phyloP scores from a whole-genome alignment of 2,888 invertebrate species.

The Gastracanthus pulcherrimus region DNA sequence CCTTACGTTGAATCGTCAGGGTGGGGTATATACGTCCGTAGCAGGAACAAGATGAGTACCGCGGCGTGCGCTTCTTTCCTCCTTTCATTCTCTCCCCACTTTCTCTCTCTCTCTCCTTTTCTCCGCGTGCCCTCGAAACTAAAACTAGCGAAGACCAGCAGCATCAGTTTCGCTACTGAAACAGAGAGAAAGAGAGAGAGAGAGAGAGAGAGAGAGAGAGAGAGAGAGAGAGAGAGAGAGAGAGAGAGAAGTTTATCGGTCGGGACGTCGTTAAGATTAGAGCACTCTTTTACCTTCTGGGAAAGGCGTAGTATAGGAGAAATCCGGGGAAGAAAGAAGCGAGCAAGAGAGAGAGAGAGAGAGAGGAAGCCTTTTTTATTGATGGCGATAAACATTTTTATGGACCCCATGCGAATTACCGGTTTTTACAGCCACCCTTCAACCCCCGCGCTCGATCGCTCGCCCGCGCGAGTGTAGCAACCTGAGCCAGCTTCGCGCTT shows the following conservation, averaged over 20 bases:
- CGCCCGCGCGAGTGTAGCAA: conserved; percentile 6
- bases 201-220: conserved; percentile 33
- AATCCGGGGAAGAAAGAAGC: conserved; percentile 6
- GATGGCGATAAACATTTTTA: conserved; percentile 76
- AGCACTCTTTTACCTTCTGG: conserved; percentile 62
- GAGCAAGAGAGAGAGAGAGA: conserved; percentile 37
- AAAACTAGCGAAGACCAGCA: conserved; percentile 61
- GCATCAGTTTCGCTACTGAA: no score
- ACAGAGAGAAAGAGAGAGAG: not conserved
- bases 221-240: conserved; percentile 45
- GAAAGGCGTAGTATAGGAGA: no score
- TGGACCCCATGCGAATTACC: conserved; percentile 75
- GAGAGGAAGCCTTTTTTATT: conserved; percentile 69
- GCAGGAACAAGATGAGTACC: no score
- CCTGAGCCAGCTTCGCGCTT: not conserved
- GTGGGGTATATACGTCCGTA: no score
- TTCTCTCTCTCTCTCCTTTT: not conserved
- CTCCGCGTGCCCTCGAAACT: conserved; percentile 57
- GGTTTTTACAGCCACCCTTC: conserved; percentile 69
- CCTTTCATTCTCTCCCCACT: no score
- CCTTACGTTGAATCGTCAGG: not conserved
- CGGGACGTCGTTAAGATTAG: conserved; percentile 72
- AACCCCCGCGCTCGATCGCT: conserved; percentile 39
- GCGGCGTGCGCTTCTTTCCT: conserved; percentile 3
- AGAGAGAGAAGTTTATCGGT: conserved; percentile 68